Percentiles rank a stretch among this genome's conserved stretches.
These are phyloP conservation scores for Synanthedon formicaeformis DNA, from an alignment of 2,888 invertebrate species.

Conservation along the genomic window DNA sequence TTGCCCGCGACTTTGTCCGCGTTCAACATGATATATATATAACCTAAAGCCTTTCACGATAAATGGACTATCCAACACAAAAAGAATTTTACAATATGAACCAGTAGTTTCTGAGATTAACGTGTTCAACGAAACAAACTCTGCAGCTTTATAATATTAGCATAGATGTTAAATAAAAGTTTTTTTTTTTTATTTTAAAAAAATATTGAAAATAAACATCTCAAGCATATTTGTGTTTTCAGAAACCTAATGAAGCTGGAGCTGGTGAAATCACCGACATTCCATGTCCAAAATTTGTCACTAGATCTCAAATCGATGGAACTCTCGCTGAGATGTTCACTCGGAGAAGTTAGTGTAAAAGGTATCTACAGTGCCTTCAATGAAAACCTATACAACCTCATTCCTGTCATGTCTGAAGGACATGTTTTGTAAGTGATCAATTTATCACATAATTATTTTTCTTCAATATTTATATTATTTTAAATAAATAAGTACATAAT, in stretches of 20 bases:
- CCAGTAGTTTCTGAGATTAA: no score
- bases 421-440: slow-evolving; percentile 52
- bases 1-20: no score
- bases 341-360: slow-evolving; percentile 56
- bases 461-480: not conserved
- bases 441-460: not conserved
- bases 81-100: no score
- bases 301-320: slow-evolving; percentile 57
- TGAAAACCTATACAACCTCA: slow-evolving; percentile 58
- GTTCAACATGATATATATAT: no score
- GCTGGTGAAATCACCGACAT: slow-evolving; percentile 49
- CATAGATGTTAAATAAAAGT: not conserved
- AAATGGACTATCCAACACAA: no score
- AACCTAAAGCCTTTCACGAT: no score
- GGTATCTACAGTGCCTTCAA: slow-evolving; percentile 61
- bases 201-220: not conserved
- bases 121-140: no score
- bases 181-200: not conserved
- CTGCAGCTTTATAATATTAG: no score
- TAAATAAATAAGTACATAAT: slow-evolving; percentile 1
- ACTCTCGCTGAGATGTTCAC: slow-evolving; percentile 42
- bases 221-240: slow-evolving; percentile 12
- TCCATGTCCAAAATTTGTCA: slow-evolving; percentile 50
- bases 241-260: slow-evolving; percentile 55
- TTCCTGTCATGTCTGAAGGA: slow-evolving; percentile 59